Conservation (phyloP, 1,140 invertebrate genomes). For the Drosophila setifemur region DNA sequence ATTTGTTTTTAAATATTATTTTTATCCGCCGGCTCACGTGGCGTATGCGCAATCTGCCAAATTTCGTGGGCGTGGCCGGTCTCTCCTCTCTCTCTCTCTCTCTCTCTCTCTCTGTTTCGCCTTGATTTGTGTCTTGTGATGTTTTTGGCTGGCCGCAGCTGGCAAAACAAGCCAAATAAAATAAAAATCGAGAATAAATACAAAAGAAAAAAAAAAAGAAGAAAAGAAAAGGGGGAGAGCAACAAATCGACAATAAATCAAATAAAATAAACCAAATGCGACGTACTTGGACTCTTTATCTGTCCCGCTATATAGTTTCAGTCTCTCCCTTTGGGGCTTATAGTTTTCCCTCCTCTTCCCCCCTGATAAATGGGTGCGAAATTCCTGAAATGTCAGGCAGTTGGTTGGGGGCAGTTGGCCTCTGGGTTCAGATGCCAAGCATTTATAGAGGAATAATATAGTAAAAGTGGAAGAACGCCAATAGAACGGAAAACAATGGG, state of each 20-base stretch:
- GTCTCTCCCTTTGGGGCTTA: neutral
- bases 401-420: slow-evolving; percentile 73
- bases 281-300: slow-evolving; percentile 21
- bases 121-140: slow-evolving; percentile 40
- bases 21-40: slow-evolving; percentile 23
- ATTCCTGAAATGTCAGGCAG: slow-evolving; percentile 75
- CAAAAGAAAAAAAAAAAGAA: neutral
- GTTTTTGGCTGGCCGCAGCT: slow-evolving; percentile 56
- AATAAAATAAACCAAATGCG: slow-evolving; percentile 65
- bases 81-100: slow-evolving; percentile 31
- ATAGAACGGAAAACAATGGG: neutral
- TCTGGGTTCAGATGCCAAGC: slow-evolving; percentile 45
- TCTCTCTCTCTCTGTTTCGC: too few relatives aligned
- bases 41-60: slow-evolving; percentile 52
- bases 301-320: too few relatives aligned
- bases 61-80: slow-evolving; percentile 42
- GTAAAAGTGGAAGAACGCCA: slow-evolving; percentile 12
- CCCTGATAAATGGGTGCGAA: slow-evolving; percentile 59
- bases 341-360: neutral
- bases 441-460: neutral
- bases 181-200: neutral
- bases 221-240: neutral
- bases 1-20: neutral
- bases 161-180: slow-evolving; percentile 32
- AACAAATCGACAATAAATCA: slow-evolving; percentile 64